Conservation (phyloP, 2,113 vertebrate genomes). For the Tupaia tana region DNA sequence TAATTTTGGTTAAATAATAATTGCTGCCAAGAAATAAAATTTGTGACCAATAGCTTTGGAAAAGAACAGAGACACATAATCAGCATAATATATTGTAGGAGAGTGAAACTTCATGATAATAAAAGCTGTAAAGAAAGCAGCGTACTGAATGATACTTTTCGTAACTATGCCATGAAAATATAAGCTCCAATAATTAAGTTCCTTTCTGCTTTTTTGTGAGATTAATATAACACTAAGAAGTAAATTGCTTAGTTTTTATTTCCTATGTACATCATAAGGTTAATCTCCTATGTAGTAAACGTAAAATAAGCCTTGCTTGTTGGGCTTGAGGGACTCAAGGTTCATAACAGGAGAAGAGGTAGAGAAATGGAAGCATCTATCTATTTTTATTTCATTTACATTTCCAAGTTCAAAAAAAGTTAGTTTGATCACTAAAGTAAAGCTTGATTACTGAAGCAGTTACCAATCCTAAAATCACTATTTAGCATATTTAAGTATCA, state of each 20-base stretch:
- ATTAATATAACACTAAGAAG: constrained; percentile 21
- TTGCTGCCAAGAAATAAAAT: constrained; percentile 62
- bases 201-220: neutral
- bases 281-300: neutral
- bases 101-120: constrained; percentile 27
- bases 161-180: constrained; percentile 45
- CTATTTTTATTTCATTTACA: neutral
- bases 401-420: neutral
- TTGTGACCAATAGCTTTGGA: constrained; percentile 55
- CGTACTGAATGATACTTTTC: neutral
- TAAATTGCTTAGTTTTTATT: neutral
- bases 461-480: neutral
- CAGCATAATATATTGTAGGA: constrained; percentile 53
- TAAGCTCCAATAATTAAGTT: neutral
- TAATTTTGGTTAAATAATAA: constrained; percentile 53
- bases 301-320: neutral
- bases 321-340: neutral
- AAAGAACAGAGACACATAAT: constrained; percentile 62
- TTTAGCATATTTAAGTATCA: neutral
- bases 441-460: neutral
- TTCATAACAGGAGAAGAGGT: neutral
- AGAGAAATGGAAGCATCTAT: neutral
- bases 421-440: neutral
- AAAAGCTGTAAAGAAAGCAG: constrained; percentile 51
- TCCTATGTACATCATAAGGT: neutral